Evolutionary conservation across 2,113 vertebrate genomes (phyloP).

Genomic region (Myotis yumanensis): DNA sequence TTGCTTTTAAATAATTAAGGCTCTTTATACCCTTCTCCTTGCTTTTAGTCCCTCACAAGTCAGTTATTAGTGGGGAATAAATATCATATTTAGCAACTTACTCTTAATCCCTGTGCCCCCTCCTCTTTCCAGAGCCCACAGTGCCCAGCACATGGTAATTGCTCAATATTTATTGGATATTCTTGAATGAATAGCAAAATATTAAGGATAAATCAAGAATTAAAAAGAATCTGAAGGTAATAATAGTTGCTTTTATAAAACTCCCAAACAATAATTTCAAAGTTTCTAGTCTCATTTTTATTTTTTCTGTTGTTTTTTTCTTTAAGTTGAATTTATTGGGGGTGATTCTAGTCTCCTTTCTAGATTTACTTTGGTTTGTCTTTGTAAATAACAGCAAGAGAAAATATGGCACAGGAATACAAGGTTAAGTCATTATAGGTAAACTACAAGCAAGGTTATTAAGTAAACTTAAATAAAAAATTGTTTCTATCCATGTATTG

Average conservation of each 20-base stretch:
- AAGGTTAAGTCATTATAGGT: conserved; percentile 64
- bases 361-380: conserved; percentile 64
- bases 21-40: conserved; percentile 40
- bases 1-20: conserved; percentile 55
- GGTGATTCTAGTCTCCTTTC: conserved; percentile 21
- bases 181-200: conserved; percentile 11
- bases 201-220: conserved; percentile 17
- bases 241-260: conserved; percentile 28
- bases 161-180: neutral
- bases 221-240: conserved; percentile 30
- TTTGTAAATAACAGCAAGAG: conserved; percentile 42
- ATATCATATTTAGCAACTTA: neutral
- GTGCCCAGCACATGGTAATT: neutral
- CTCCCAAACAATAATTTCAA: conserved; percentile 25
- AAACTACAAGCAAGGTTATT: conserved; percentile 43
- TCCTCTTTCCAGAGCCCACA: neutral
- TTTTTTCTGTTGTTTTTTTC: too few relatives aligned
- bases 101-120: neutral
- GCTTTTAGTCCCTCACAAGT: conserved; percentile 34
- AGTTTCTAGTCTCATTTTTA: conserved; percentile 2
- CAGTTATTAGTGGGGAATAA: neutral
- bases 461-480: conserved; percentile 55
- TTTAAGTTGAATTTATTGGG: too few relatives aligned
- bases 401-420: conserved; percentile 70
- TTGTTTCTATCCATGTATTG: conserved; percentile 58